phyloP scores from a whole-genome alignment of 2,113 vertebrate genomes.

The Lasiurus cinereus region DNA sequence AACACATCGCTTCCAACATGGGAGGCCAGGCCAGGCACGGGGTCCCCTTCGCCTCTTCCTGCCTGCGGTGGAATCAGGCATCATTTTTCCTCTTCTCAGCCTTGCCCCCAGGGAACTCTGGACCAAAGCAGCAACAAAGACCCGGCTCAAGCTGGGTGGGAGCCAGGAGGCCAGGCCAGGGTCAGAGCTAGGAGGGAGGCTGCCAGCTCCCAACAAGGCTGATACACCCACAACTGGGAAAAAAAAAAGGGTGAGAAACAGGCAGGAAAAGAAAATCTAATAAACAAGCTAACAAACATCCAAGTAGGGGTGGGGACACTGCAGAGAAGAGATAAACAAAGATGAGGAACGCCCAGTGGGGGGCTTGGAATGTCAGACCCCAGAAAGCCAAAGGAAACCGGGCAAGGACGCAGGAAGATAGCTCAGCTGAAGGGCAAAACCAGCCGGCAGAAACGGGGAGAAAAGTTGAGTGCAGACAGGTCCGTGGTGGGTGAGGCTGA shows the following conservation, averaged over 20 bases:
- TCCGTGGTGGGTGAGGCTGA: neutral
- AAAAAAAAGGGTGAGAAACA: constrained; percentile 68
- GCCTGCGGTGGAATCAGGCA: constrained; percentile 6
- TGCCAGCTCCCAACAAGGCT: constrained; percentile 69
- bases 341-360: constrained; percentile 67
- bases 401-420: neutral
- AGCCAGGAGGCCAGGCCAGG: constrained; percentile 75
- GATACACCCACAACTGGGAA: constrained; percentile 41
- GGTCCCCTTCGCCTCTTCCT: neutral
- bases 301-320: constrained; percentile 50
- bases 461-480: neutral
- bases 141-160: constrained; percentile 60
- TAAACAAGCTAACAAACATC: constrained; percentile 62
- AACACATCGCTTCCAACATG: neutral
- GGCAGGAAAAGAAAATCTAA: constrained; percentile 64
- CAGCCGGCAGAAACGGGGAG: neutral
- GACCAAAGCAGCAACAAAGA: constrained; percentile 73
- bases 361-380: constrained; percentile 76
- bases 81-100: constrained; percentile 55
- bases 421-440: neutral
- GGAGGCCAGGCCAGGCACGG: neutral
- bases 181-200: constrained; percentile 74
- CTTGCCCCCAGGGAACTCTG: constrained; percentile 55
- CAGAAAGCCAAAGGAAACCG: constrained; percentile 67
- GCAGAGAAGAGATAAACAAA: constrained; percentile 74